Evolutionary conservation across 2,113 vertebrate species (phyloP), one percentile per base, ranked within the genome.

Genomic region (Recurvirostra avosetta): DNA sequence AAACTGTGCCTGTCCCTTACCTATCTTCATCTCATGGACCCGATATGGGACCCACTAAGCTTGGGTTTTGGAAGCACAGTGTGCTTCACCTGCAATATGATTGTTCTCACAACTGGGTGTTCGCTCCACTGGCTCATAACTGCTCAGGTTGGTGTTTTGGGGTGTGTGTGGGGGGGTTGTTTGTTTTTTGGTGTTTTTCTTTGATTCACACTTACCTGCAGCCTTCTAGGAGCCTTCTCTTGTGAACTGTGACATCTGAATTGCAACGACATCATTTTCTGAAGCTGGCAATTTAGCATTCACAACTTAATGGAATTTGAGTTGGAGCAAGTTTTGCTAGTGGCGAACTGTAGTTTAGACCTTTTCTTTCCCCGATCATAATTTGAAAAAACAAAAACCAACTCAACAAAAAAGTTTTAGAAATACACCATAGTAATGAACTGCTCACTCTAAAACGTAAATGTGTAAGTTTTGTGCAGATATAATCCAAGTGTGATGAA

Each of bases 321-420:
- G 6, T 58, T 61, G 30, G 72, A 9, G 29, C 15, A 59, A 9
- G 12, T 30, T 62, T 87, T 47, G 14, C 30, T 25, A 47, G 20
- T 30, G n/a, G 15, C 2, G 6, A 56, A 34, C 2, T 0, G 0
- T 50, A 11, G 22, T 58, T 89, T 65, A 88, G 30, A 71, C 8
- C 3, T 63, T 38, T 21, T 59, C 43, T 41, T 5, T 21, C 4
- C 9, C 34, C 1, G 1, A 34, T 45, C 21, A 15, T 63, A 43
- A 83, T 12, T 62, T 62, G 38, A n/a, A 76, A 79, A 65, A 47
- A 15, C 3, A 40, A 71, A n/a, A 9, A 0, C 3, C 36, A 40
- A 17, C 3, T 26, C 50, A 78, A 9, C 12, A 41, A 50, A 65
- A 36, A 63, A 2, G 3, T 43, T 43, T 19, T 63, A 32, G 22